Evolutionary conservation across 2,888 invertebrate species (phyloP), one percentile per base, ranked within the genome.

Genomic region (Cerastoderma edule): DNA sequence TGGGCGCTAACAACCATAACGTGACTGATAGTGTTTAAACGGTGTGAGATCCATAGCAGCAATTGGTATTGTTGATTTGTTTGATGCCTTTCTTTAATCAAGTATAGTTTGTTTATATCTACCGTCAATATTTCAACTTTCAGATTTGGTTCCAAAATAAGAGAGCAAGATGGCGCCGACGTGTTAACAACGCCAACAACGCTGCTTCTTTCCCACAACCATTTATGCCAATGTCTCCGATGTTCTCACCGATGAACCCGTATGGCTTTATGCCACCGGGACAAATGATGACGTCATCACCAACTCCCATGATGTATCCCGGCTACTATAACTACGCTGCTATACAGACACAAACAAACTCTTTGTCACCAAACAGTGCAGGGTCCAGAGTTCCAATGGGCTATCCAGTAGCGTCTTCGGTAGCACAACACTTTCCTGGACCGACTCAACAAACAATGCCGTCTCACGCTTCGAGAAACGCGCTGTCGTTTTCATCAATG

Each of bases 221-320:
- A 19, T 56, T 32, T 32, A 10, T 5, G 65, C 2, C 48, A 5
- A 64, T 83, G 70, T 77, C 84, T n/a, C 78, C 84, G 1, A 70
- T 85, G 72, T 60, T 85, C 65, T 75, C 85, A 30, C 83, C 84
- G 8, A 76, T 84, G 39, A 53, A 66, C 30, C 75, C 80, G 2
- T 85, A 85, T 64, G 84, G 86, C 8, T 73, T 82, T 56, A 80
- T 86, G 70, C 78, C 78, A 33, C 60, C 77, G 5, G 67, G 71
- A 27, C 72, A 75, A 10, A 60, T 76, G 64, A 73, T 80, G 64
- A 70, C 77, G 53, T 78, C 78, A 66, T 75, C 83, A 2, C 67
- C 80, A n/a, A n/a, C n/a, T n/a, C n/a, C n/a, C 27, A 76, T 80
- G 30, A 54, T 63, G 10, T 44, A 76, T 6, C 71, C 73, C n/a